phyloP scores from a whole-genome alignment of 2,888 invertebrate genomes.

The Notodonta dromedarius region DNA sequence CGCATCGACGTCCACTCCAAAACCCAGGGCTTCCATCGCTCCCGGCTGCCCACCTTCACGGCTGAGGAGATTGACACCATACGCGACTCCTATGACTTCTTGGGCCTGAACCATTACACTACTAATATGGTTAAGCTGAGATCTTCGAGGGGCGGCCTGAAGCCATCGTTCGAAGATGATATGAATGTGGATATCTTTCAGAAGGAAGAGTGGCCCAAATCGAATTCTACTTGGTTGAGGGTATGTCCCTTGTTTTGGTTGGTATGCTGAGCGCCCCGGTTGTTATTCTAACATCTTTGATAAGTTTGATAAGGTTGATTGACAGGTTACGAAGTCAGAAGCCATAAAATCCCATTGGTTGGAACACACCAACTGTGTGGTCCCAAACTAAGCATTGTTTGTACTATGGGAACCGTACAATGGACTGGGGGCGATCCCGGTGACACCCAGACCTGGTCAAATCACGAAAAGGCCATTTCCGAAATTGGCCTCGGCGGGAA shows the following conservation, averaged over 20 bases:
- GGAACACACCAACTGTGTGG: no score
- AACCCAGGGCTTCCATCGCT: conserved; percentile 82
- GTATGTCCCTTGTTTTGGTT: conserved; percentile 50
- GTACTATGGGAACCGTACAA: no score
- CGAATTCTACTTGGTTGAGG: conserved; percentile 78
- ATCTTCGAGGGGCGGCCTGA: conserved; percentile 38
- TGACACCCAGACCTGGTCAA: no score
- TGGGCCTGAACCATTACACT: conserved; percentile 91
- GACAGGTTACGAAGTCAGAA: no score
- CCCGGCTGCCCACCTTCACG: conserved; percentile 86
- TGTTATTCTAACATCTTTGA: no score
- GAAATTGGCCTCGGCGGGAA: no score
- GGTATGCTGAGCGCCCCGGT: no score
- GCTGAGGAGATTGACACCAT: conserved; percentile 84
- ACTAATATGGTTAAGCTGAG: conserved; percentile 72
- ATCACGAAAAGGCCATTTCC: no score
- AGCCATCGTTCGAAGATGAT: conserved; percentile 71
- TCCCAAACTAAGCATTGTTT: no score
- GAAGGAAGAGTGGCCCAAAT: conserved; percentile 78
- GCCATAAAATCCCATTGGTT: no score
- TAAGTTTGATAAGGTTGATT: no score
- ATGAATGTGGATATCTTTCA: conserved; percentile 59
- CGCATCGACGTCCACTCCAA: conserved; percentile 83
- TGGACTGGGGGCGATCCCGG: no score
- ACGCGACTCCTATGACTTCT: conserved; percentile 87